These are phyloP conservation scores for Pogonophryne albipinna DNA, from an alignment of 2,797 vertebrate species.

Conservation along the genomic window DNA sequence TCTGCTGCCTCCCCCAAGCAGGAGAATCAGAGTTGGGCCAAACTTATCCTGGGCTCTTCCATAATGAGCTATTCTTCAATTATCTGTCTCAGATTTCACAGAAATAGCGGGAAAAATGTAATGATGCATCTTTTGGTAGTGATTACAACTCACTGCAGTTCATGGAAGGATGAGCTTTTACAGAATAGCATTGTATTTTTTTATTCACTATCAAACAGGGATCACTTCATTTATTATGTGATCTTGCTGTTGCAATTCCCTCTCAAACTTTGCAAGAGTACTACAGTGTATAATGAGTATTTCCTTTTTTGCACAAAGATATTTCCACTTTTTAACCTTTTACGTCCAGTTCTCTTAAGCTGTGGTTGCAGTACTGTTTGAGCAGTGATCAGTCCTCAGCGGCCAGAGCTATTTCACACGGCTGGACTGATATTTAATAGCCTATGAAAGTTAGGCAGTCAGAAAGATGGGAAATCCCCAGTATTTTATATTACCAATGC, in stretches of 20 bases:
- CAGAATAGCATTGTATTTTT: too few relatives aligned
- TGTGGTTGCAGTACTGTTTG: constrained; percentile 1
- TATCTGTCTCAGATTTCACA: constrained; percentile 11
- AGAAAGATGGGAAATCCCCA: constrained; percentile 55
- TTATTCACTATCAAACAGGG: too few relatives aligned
- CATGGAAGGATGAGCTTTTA: too few relatives aligned
- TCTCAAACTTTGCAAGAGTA: too few relatives aligned
- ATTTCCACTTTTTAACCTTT: not conserved
- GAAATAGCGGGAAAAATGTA: too few relatives aligned
- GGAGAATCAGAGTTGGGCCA: constrained; percentile 10
- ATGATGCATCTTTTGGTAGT: too few relatives aligned
- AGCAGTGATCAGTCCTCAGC: constrained; percentile 35
- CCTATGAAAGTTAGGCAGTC: constrained; percentile 73
- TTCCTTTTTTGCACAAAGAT: constrained; percentile 2
- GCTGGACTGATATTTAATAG: constrained; percentile 79
- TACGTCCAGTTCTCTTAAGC: constrained; percentile 25
- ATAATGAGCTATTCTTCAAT: constrained; percentile 11
- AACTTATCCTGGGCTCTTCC: constrained; percentile 14
- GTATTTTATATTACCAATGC: constrained; percentile 80
- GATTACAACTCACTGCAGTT: too few relatives aligned
- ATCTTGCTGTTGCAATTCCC: too few relatives aligned
- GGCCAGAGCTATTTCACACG: constrained; percentile 77
- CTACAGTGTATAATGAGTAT: not conserved
- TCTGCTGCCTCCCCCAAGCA: constrained; percentile 35
- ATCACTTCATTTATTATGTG: too few relatives aligned